Percentiles rank a stretch among this genome's conserved stretches.
These are phyloP conservation scores for Myotis yumanensis DNA, from an alignment of 2,113 vertebrate genomes.

Conservation along the genomic window DNA sequence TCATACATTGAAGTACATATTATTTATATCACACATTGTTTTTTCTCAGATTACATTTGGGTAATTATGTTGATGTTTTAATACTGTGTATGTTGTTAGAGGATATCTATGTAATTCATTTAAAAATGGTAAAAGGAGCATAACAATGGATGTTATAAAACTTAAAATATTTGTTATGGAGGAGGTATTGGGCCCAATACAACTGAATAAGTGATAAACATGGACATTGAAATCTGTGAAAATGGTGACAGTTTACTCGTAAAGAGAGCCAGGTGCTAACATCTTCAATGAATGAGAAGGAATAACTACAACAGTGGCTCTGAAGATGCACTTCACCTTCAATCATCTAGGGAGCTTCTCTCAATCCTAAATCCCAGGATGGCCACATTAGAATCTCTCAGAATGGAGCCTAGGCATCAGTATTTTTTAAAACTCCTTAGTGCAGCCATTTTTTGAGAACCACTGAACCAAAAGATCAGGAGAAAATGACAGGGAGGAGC, in stretches of 20 bases:
- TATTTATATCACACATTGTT: conserved; percentile 10
- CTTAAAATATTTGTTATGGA: neutral
- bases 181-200: neutral
- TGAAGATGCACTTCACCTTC: neutral
- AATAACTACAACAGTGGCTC: neutral
- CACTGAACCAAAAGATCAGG: neutral
- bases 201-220: conserved; percentile 4
- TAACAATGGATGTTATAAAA: neutral
- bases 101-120: conserved; percentile 30
- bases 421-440: neutral
- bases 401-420: neutral
- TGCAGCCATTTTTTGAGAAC: neutral
- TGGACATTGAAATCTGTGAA: neutral
- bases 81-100: neutral
- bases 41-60: conserved; percentile 1
- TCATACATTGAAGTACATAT: conserved; percentile 38
- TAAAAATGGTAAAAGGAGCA: conserved; percentile 36
- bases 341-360: neutral
- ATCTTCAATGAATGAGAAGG: neutral
- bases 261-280: neutral
- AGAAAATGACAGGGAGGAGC: neutral
- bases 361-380: neutral
- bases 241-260: neutral
- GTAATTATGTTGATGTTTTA: conserved; percentile 51
- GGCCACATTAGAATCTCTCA: neutral